Evolutionary conservation across 1,140 invertebrate species (phyloP), one percentile per base, ranked within the genome.

Genomic region (Solen grandis): DNA sequence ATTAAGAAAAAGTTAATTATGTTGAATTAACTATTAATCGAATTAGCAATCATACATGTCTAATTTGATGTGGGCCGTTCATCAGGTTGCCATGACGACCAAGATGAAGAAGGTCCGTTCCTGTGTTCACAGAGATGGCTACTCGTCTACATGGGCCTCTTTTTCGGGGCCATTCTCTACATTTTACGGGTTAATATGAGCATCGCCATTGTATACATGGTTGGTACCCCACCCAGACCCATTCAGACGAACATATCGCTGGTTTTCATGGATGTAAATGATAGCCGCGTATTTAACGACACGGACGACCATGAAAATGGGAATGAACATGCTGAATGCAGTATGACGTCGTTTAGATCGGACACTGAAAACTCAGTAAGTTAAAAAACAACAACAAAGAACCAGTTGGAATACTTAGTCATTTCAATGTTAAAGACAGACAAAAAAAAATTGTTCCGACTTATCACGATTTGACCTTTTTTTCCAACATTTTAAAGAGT

Each of bases 121-220:
- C 57, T 29, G 31, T 57, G 25, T 54, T 35, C 68, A 4, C 46
- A 70, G n/a, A 14, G 68, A 33, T 70, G 46, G 68, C 33, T 57
- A 10, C 16, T 70, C 16, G 68, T 52, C 2, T 70, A 41, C 29
- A 54, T 70, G 46, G 68, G 13, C 1, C 1, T 70, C 5, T 70
- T 25, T 46, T 55, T 70, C 8, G 50, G 68, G 2, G 0, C 35
- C 1, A 29, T 70, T 46, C 3, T 8, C 5, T 70, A 25, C 27
- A 35, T 54, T 29, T 19, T 70, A 3, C 54, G 38, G 4, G n/a
- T 46, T 19, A 74, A 62, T 33, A 60, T 74, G 57, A 74, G 46
- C 22, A 13, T 74, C 10, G 72, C 72, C 31, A 62, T 74, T 5
- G 72, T 74, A 19, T 74, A 59, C 31, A 74, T 74, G 72, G 72